phyloP scores from a whole-genome alignment of 2,888 invertebrate genomes.

The Scaptomyza parva region DNA sequence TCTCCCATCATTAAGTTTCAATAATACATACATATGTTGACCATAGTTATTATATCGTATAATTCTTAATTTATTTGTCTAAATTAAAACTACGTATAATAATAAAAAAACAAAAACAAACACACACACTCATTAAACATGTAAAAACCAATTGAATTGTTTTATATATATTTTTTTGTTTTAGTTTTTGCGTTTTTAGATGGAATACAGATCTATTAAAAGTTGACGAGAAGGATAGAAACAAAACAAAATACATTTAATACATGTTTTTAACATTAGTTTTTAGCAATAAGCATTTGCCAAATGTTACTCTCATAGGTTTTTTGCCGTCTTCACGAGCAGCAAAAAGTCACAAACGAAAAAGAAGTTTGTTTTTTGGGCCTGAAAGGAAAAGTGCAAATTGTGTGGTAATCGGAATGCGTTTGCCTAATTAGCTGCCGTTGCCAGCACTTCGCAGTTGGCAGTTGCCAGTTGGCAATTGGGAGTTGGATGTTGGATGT shows the following conservation, averaged over 20 bases:
- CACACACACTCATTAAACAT: constrained; percentile 52
- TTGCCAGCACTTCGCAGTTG: constrained; percentile 27
- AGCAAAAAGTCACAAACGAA: constrained; percentile 15
- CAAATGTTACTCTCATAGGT: not conserved
- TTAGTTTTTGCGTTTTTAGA: not conserved
- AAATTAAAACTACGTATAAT: constrained; percentile 76
- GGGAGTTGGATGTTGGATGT: constrained; percentile 27
- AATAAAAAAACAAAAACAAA: constrained; percentile 46
- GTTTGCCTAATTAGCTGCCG: constrained; percentile 74
- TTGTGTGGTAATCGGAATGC: constrained; percentile 72
- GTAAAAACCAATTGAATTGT: constrained; percentile 28
- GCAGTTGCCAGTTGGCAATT: constrained; percentile 34
- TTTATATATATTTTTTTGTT: not conserved
- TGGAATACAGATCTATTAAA: too few species aligned
- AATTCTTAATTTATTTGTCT: constrained; percentile 79
- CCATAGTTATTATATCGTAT: constrained; percentile 78
- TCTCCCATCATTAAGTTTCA: constrained; percentile 43
- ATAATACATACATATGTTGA: constrained; percentile 66
- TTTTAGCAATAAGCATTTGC: constrained; percentile 1
- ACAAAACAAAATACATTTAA: not conserved
- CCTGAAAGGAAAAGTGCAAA: constrained; percentile 70
- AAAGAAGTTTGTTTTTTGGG: constrained; percentile 26
- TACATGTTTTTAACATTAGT: not conserved
- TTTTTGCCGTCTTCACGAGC: not conserved
- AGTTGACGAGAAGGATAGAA: too few species aligned